Percentiles rank a stretch among this genome's conserved stretches.
Conservation (phyloP, 2,797 vertebrate genomes). For the Chromis chromis region DNA sequence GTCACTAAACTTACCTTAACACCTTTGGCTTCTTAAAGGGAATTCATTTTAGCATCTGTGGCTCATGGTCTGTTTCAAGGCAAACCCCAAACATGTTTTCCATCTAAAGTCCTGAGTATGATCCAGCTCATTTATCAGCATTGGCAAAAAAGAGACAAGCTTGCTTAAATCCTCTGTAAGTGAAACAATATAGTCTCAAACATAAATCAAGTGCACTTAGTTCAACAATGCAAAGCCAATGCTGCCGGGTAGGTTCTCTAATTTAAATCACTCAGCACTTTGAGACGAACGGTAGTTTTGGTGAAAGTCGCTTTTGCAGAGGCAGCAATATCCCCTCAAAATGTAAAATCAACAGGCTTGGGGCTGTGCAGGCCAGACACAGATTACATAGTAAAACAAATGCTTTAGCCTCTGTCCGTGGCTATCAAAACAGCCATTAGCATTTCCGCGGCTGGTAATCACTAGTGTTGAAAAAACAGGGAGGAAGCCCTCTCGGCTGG, state of each 20-base stretch:
- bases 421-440: conserved; percentile 86
- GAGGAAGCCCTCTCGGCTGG: conserved; percentile 66
- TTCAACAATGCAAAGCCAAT: conserved; percentile 24
- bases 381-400: conserved; percentile 83
- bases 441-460: conserved; percentile 84
- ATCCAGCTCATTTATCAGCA: conserved; percentile 36
- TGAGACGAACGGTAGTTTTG: conserved; percentile 35
- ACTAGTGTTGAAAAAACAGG: conserved; percentile 77
- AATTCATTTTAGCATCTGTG: too few species aligned
- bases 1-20: conserved; percentile 1
- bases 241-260: conserved; percentile 30
- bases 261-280: conserved; percentile 68
- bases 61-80: too few species aligned
- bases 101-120: conserved; percentile 14
- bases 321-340: conserved; percentile 70
- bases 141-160: too few species aligned
- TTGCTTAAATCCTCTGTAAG: neutral
- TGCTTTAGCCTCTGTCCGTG: conserved; percentile 59
- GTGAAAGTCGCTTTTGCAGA: conserved; percentile 56
- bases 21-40: conserved; percentile 5
- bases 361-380: conserved; percentile 72
- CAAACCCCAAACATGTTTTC: neutral
- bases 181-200: conserved; percentile 31
- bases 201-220: conserved; percentile 55
- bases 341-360: conserved; percentile 76